Conservation (phyloP, 1,140 invertebrate genomes). For the Pteromalus puparum region DNA sequence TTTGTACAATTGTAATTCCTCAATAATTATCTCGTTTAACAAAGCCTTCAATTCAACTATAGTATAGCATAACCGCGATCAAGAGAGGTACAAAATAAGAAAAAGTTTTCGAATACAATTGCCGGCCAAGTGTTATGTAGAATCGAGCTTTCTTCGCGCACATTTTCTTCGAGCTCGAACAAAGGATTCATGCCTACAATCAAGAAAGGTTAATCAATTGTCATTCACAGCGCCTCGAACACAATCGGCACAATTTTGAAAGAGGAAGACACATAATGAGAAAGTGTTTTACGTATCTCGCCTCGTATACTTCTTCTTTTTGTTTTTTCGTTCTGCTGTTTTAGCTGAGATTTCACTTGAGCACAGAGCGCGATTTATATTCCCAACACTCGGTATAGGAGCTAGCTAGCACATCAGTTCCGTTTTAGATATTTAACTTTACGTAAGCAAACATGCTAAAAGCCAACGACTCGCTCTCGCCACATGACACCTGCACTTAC, state of each 20-base stretch:
- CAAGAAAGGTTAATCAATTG: slow-evolving; percentile 3
- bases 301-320: background rate
- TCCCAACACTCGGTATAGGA: background rate
- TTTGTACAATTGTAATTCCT: too few species aligned
- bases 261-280: background rate
- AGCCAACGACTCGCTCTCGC: background rate
- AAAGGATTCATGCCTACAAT: background rate
- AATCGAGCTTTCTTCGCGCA: too few species aligned
- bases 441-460: background rate
- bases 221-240: background rate
- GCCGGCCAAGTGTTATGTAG: too few species aligned
- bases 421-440: background rate
- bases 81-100: too few species aligned
- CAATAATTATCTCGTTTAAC: too few species aligned
- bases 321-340: background rate
- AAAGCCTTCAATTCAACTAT: too few species aligned
- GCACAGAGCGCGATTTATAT: background rate
- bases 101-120: too few species aligned
- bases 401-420: background rate
- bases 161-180: background rate
- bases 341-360: slow-evolving; percentile 2
- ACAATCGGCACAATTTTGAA: background rate
- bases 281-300: background rate
- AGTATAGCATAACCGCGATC: too few species aligned
- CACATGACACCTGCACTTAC: background rate